Base-by-base conservation (phyloP, 2,797 vertebrate species). In the Atherinosoma microstoma region DNA sequence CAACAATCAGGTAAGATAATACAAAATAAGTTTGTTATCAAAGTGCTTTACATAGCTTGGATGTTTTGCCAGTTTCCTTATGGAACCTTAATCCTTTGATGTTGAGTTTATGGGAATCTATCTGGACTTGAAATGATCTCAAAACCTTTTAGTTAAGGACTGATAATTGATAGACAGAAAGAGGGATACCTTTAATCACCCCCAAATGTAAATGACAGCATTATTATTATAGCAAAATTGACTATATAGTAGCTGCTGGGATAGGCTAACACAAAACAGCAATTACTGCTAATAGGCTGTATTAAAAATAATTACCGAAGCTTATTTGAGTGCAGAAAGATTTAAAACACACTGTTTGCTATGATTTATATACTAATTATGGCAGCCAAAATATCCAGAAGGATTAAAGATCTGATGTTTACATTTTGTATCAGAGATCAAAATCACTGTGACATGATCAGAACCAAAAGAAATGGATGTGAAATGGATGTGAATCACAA, bases 1-100 rank as follows among this genome's bases (percentile, higher is more conserved):
- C 76, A 24, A 64, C 65, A 56, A 35, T 92, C 79, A 90, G 92
- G 91, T 93, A 68, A 70, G 67, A 62, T 12, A n/a, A 18, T 11
- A 64, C 51, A 53, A 15, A 59, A 38, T 22, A 62, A 58, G 1
- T 3, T 9, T 64, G 1, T 59, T 59, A 73, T 76, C 20, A 30
- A 35, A 57, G 22, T 10, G 3, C 35, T 47, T 64, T 27, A 27
- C 32, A 73, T 15, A 58, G 56, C 3, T 38, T 45, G 11, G 13
- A 9, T 49, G 6, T 22, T 61, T 34, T 20, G 27, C 20, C 65
- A 60, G 22, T 56, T 81, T 72, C 59, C 57, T 78, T 66, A 4
- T 47, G 34, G 58, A 67, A 65, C 51, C 78, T 77, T 83, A 58
- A 8, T 72, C 42, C 24, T 63, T 32, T 75, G 16, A 27, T 27